Evolutionary conservation across 2,797 vertebrate genomes (phyloP), one percentile per base, ranked within the genome.

Genomic region (Pyrrhura leucotis): DNA sequence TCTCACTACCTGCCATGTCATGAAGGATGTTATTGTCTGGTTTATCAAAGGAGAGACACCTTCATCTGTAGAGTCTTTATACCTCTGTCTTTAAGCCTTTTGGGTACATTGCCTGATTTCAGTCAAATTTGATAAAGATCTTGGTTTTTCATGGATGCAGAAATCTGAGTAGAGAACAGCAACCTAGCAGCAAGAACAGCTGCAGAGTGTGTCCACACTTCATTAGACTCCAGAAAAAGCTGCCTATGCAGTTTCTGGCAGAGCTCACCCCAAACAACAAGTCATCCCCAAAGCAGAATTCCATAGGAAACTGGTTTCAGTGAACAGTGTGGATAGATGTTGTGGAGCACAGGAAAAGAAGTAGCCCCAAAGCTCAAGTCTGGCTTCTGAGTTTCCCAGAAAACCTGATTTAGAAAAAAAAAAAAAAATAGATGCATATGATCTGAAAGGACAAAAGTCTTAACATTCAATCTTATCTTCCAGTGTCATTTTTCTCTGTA

Each of bases 251-350:
- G 59, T 39, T 79, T 69, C 59, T 54, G 74, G 18, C 40, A 76
- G 59, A 69, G n/a, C n/a, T 73, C 4, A 28, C 5, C 35, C 26
- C 47, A 67, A 82, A 62, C 6, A 79, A 62, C 5, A 42, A 0
- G 3, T 50, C 61, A 50, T 29, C 12, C 40, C 62, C 14, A 9
- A 21, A 68, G 62, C 65, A 90, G 59, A 88, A 69, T 29, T 73
- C 47, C 67, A 65, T 1, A 33, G 58, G 16, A 61, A 88, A 37
- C 4, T 6, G 17, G 21, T 59, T 80, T 88, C 25, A 33, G 33
- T 1, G 14, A 33, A 40, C 22, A 58, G 20, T 1, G 20, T 0
- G 3, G 21, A 21, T 33, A 14, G 26, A 82, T 7, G 16, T 0
- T 33, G n/a, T 22, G 51, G 25, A n/a, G 6, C 25, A 7, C 29